Conservation (phyloP, 2,888 invertebrate genomes). For the Pseudococcus longispinus region DNA sequence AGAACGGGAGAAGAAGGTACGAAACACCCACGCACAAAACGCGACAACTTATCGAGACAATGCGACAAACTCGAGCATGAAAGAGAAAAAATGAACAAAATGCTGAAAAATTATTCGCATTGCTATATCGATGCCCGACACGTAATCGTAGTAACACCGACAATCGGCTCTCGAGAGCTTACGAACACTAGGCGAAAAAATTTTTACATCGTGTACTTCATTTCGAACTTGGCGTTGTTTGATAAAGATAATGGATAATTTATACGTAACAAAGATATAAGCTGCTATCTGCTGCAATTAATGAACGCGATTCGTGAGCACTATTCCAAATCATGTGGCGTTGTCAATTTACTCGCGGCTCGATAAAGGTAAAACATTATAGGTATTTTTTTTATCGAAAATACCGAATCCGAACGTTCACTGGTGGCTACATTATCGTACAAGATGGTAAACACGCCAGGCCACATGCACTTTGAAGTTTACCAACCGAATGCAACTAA, state of each 20-base stretch:
- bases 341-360: not conserved
- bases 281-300: not conserved
- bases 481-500: not conserved
- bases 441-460: not conserved
- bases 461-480: not conserved
- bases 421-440: not conserved
- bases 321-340: not conserved
- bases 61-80: not conserved
- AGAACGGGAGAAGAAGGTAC: not conserved
- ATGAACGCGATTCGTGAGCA: not conserved
- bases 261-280: not conserved
- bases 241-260: not conserved
- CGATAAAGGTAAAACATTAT: not conserved
- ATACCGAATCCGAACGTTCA: not conserved
- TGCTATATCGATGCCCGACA: not conserved
- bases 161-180: not conserved
- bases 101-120: conserved; percentile 28
- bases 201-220: not conserved
- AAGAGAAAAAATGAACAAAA: not conserved
- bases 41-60: conserved; percentile 18
- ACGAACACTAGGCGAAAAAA: not conserved
- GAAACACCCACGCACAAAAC: not conserved
- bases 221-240: not conserved
- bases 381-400: not conserved
- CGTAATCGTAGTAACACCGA: not conserved